Conservation (phyloP, 2,888 invertebrate species). For the Andrena chrysosceles region DNA sequence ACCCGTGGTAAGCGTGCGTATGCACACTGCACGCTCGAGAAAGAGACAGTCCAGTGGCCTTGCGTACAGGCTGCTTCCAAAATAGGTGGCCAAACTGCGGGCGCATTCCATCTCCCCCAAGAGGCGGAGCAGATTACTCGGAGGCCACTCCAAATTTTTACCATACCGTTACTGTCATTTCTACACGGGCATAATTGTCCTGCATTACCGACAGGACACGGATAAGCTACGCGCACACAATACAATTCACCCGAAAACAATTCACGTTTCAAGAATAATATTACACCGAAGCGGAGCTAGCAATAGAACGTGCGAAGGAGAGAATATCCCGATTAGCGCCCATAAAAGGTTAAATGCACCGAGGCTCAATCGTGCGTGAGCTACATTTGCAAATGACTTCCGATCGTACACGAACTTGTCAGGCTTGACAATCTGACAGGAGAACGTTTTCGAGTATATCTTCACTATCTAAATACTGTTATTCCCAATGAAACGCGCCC, state of each 20-base stretch:
- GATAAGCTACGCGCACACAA: not conserved
- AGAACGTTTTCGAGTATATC: not conserved
- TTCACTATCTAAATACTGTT: not conserved
- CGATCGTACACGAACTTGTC: not conserved
- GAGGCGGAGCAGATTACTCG: not conserved
- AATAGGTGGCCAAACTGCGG: slow-evolving; percentile 19
- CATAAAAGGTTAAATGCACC: slow-evolving; percentile 7
- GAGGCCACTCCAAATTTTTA: not conserved
- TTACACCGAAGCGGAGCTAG: not conserved
- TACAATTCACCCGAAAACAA: not conserved
- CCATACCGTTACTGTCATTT: not conserved
- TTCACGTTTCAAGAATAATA: not conserved
- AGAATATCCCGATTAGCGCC: not conserved
- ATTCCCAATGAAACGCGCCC: not conserved
- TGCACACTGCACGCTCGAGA: slow-evolving; percentile 37
- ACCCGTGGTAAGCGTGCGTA: slow-evolving; percentile 22
- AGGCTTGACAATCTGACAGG: not conserved
- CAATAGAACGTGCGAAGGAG: not conserved
- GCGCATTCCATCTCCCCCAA: not conserved
- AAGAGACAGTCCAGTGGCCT: slow-evolving; percentile 31
- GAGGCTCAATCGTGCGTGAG: not conserved
- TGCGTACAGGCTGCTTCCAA: slow-evolving; percentile 40
- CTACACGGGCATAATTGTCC: not conserved
- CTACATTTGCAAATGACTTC: not conserved
- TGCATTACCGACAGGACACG: not conserved